These are phyloP conservation scores for Aplysina aerophoba DNA, from an alignment of 37 sponge, comb jelly and placozoan genomes.

Conservation along the genomic window DNA sequence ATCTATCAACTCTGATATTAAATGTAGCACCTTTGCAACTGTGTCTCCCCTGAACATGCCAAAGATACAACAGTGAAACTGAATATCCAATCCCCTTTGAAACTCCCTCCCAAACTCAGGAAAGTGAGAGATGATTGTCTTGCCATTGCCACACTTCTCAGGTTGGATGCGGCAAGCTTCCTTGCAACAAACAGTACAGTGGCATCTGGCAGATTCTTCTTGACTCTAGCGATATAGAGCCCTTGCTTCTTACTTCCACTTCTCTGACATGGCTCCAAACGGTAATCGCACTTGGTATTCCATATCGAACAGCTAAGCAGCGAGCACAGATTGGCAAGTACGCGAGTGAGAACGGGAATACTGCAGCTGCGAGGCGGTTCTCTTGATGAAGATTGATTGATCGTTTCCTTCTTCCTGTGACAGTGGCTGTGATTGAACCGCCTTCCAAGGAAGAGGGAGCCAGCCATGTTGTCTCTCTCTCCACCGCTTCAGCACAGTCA, in stretches of 20 bases:
- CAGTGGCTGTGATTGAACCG: too few relatives aligned
- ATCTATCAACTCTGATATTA: too few relatives aligned
- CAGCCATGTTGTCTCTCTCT: too few relatives aligned
- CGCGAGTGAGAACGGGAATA: too few relatives aligned
- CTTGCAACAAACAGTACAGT: background rate
- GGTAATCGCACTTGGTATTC: too few relatives aligned
- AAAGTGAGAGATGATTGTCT: background rate
- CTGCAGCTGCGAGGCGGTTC: too few relatives aligned
- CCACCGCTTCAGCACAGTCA: too few relatives aligned
- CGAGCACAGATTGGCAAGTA: too few relatives aligned
- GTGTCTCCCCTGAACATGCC: conserved; percentile 13
- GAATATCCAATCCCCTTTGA: conserved; percentile 24
- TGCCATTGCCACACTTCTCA: background rate
- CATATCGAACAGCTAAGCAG: too few relatives aligned
- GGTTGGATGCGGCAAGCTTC: background rate
- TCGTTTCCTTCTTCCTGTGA: too few relatives aligned
- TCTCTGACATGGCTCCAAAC: background rate
- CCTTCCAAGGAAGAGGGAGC: too few relatives aligned
- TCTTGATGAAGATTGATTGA: too few relatives aligned
- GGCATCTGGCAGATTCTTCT: background rate
- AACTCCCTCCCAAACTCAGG: background rate
- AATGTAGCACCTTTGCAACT: background rate
- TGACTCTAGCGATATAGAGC: background rate
- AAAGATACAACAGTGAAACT: conserved; percentile 19
- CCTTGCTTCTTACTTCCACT: background rate